phyloP scores from a whole-genome alignment of 2,797 vertebrate species.

The Myripristis murdjan region DNA sequence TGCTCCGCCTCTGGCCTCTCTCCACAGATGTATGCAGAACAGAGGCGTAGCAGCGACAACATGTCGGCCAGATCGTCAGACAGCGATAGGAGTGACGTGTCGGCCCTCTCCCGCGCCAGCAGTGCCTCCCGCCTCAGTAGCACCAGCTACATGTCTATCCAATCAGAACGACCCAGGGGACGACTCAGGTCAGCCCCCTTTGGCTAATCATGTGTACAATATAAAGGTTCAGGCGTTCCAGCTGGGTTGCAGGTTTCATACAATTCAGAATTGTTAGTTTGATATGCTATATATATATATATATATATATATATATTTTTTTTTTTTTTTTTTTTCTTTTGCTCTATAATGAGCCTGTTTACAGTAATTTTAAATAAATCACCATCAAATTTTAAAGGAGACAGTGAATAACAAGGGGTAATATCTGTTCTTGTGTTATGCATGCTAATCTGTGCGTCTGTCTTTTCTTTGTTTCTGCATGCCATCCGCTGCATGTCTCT shows the following conservation, averaged over 20 bases:
- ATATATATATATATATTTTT: too few relatives aligned
- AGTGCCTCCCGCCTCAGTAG: slow-evolving; percentile 99
- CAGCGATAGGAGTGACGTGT: slow-evolving; percentile 96
- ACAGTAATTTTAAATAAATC: too few relatives aligned
- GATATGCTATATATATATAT: too few relatives aligned
- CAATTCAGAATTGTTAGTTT: too few relatives aligned
- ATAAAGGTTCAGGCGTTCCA: background rate
- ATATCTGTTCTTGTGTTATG: slow-evolving; percentile 17
- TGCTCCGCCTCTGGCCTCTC: background rate
- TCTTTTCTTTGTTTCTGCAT: slow-evolving; percentile 72
- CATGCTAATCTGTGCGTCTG: slow-evolving; percentile 73
- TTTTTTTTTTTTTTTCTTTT: too few relatives aligned
- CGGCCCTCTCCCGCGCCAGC: slow-evolving; percentile 96
- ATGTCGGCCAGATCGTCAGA: slow-evolving; percentile 96
- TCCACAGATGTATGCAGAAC: slow-evolving; percentile 90
- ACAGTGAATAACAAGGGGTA: background rate
- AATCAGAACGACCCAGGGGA: slow-evolving; percentile 94
- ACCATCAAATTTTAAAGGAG: background rate
- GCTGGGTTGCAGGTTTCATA: too few relatives aligned
- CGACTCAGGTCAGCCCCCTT: slow-evolving; percentile 91
- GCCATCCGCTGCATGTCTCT: slow-evolving; percentile 61
- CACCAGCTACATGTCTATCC: slow-evolving; percentile 98
- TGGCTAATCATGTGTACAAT: background rate
- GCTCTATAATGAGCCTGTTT: too few relatives aligned
- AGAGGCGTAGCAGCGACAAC: slow-evolving; percentile 96